A percentile compares a stretch with the other conserved stretches of the same genome.
These are phyloP conservation scores for Leptinotarsa haldemani DNA, from an alignment of 2,888 invertebrate species.

Conservation along the genomic window DNA sequence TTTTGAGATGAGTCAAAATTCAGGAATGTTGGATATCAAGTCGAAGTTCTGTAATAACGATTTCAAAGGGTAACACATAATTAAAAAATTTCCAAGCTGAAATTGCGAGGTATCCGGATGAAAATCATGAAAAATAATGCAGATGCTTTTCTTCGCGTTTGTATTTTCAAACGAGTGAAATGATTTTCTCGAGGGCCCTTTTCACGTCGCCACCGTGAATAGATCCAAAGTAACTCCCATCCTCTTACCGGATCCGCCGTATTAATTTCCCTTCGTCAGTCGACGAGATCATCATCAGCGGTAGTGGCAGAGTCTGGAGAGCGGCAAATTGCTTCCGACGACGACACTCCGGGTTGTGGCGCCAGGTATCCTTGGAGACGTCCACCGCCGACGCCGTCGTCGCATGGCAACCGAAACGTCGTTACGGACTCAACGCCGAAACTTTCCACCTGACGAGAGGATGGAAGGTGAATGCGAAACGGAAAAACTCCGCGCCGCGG, in stretches of 20 bases:
- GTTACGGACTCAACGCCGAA: conserved; percentile 33
- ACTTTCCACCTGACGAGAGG: conserved; percentile 37
- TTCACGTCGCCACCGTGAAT: neutral
- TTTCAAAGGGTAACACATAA: too few relatives aligned
- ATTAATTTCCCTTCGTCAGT: conserved; percentile 8
- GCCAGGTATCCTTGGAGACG: conserved; percentile 70
- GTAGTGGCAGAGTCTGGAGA: conserved; percentile 9
- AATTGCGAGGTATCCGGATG: too few relatives aligned
- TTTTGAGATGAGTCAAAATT: too few relatives aligned
- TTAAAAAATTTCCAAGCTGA: too few relatives aligned
- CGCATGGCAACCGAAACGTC: conserved; percentile 44
- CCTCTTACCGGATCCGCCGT: neutral
- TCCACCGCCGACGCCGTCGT: conserved; percentile 61
- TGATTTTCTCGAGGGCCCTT: too few relatives aligned
- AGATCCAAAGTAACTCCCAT: neutral
- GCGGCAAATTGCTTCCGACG: conserved; percentile 55
- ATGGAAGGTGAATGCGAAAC: conserved; percentile 1
- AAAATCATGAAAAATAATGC: too few relatives aligned
- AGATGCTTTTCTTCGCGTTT: too few relatives aligned
- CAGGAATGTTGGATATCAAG: too few relatives aligned
- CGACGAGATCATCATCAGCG: conserved; percentile 10
- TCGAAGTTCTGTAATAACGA: too few relatives aligned
- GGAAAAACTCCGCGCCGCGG: neutral
- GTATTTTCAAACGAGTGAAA: too few relatives aligned
- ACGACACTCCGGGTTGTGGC: conserved; percentile 71